These are phyloP conservation scores for Drosophila ercepeae DNA, from an alignment of 1,140 invertebrate genomes.

Conservation along the genomic window DNA sequence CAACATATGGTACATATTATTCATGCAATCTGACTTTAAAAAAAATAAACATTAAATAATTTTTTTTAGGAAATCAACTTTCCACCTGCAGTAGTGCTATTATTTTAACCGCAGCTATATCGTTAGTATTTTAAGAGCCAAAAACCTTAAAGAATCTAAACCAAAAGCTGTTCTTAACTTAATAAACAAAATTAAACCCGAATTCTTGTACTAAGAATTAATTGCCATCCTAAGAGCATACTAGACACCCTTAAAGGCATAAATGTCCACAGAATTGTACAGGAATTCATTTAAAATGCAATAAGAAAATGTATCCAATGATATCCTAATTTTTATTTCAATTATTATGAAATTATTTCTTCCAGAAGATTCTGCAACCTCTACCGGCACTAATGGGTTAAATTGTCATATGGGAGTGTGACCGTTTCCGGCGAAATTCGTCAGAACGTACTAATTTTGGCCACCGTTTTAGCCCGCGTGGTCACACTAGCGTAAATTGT, in stretches of 20 bases:
- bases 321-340: not conserved
- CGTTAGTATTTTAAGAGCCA: no score
- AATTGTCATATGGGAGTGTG: not conserved
- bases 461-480: not conserved
- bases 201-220: not conserved
- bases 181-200: no score
- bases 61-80: no score
- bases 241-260: not conserved
- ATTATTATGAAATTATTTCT: not conserved
- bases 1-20: no score
- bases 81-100: no score
- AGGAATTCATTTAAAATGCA: not conserved
- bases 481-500: conserved; percentile 10
- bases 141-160: no score
- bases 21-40: no score
- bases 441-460: not conserved
- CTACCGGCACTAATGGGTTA: not conserved
- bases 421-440: not conserved
- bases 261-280: not conserved
- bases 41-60: no score
- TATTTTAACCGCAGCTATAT: no score
- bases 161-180: no score
- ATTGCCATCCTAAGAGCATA: not conserved
- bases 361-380: not conserved
- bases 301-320: not conserved